Conservation (phyloP, 23 tunicate genomes). For the Halocynthia roretzi region DNA sequence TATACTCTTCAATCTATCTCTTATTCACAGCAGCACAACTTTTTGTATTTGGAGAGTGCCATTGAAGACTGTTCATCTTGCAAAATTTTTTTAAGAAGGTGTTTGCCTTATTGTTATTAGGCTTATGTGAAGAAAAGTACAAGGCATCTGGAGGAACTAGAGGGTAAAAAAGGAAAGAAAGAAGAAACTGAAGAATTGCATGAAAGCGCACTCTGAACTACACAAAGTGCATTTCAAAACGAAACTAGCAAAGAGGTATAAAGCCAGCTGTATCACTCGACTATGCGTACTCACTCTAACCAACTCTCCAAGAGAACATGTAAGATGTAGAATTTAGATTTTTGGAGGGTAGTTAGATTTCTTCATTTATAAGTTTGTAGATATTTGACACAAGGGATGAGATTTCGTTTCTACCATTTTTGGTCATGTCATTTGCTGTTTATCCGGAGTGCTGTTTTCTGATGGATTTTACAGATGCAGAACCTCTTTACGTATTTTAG, state of each 20-base stretch:
- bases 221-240: too few species aligned
- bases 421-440: too few species aligned
- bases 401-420: too few species aligned
- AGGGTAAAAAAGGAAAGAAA: constrained; percentile 45
- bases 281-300: too few species aligned
- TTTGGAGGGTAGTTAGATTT: not conserved
- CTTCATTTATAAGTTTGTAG: too few species aligned
- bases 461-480: too few species aligned
- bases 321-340: constrained; percentile 27
- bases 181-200: constrained; percentile 17
- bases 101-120: constrained; percentile 14
- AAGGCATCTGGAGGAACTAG: constrained; percentile 45
- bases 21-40: not conserved
- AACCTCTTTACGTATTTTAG: too few species aligned
- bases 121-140: constrained; percentile 85
- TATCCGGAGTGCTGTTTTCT: too few species aligned
- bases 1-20: not conserved
- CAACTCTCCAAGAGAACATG: constrained; percentile 16
- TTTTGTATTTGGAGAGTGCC: not conserved
- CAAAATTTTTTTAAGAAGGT: not conserved
- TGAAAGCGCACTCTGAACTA: not conserved
- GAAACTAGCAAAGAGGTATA: too few species aligned
- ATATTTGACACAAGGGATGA: too few species aligned
- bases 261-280: too few species aligned
- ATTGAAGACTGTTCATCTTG: not conserved